Conservation (phyloP, 2,888 invertebrate species). For the Zaprionus bogoriensis region DNA sequence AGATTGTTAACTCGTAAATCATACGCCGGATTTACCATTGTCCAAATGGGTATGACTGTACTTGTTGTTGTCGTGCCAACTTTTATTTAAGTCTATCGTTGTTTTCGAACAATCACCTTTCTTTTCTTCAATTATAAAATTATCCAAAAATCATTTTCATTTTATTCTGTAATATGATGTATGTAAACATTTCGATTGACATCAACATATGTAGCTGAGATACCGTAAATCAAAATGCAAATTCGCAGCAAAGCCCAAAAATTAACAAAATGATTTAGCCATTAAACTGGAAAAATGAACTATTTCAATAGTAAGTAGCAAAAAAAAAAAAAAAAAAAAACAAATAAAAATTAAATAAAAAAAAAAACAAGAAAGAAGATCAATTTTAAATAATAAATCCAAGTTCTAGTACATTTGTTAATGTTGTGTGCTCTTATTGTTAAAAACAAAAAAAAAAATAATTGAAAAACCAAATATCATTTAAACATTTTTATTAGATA, state of each 20-base stretch:
- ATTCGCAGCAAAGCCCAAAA: conserved; percentile 61
- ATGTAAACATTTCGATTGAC: conserved; percentile 43
- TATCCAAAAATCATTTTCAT: conserved; percentile 23
- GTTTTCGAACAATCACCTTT: not conserved
- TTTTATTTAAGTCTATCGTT: conserved; percentile 24
- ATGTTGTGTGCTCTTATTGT: conserved; percentile 72
- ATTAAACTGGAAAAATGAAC: conserved; percentile 74
- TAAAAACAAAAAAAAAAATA: conserved; percentile 30
- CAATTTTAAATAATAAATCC: conserved; percentile 30
- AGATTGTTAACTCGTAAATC: conserved; percentile 47
- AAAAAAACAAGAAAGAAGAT: no score
- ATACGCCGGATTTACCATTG: conserved; percentile 53
- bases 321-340: conserved; percentile 40
- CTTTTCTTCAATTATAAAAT: not conserved
- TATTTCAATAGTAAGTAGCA: conserved; percentile 76
- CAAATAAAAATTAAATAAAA: conserved; percentile 11
- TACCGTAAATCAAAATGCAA: conserved; percentile 57
- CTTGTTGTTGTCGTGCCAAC: conserved; percentile 58
- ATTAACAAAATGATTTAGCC: conserved; percentile 71
- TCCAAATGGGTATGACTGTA: conserved; percentile 57
- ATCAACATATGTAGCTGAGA: conserved; percentile 52
- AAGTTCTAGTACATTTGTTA: conserved; percentile 63
- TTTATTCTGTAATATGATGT: conserved; percentile 36
- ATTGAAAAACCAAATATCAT: conserved; percentile 29
- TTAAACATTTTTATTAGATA: conserved; percentile 69